Percentiles rank a stretch among this genome's conserved stretches.
These are phyloP conservation scores for Crematogaster levior DNA, from an alignment of 2,888 invertebrate genomes.

Conservation along the genomic window DNA sequence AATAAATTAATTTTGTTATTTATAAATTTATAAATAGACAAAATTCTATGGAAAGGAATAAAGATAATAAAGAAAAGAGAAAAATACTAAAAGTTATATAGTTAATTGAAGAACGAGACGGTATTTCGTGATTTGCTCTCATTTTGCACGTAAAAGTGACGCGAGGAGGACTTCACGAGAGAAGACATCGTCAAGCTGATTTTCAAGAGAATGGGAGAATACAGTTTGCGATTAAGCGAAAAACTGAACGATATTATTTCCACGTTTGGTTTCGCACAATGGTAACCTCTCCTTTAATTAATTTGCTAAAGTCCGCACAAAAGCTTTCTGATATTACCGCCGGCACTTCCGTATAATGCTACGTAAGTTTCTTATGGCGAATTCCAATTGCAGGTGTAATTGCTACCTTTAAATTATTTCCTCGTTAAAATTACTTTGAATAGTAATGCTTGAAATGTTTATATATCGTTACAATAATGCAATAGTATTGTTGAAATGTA, in stretches of 20 bases:
- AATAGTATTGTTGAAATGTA: not conserved
- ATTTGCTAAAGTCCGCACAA: constrained; percentile 15
- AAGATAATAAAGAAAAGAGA: not conserved
- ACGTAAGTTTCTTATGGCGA: not conserved
- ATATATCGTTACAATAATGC: not conserved
- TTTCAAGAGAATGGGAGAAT: not conserved
- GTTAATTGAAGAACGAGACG: constrained; percentile 8
- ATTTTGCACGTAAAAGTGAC: not conserved
- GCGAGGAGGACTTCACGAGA: not conserved
- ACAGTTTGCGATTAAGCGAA: constrained; percentile 1
- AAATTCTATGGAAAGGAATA: not conserved
- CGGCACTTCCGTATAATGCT: not conserved
- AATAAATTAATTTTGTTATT: not conserved
- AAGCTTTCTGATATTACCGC: constrained; percentile 26
- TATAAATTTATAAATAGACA: not conserved
- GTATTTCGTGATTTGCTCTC: not conserved
- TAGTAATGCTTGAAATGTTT: not conserved
- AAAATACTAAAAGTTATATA: not conserved
- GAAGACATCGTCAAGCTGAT: not conserved
- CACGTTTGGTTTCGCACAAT: not conserved
- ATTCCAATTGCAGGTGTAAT: constrained; percentile 18
- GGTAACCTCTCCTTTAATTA: constrained; percentile 40
- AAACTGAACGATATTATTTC: constrained; percentile 42
- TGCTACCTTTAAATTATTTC: constrained; percentile 7
- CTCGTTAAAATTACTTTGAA: not conserved